Evolutionary conservation across 1,140 invertebrate species (phyloP).

Genomic region (Maconellicoccus hirsutus): DNA sequence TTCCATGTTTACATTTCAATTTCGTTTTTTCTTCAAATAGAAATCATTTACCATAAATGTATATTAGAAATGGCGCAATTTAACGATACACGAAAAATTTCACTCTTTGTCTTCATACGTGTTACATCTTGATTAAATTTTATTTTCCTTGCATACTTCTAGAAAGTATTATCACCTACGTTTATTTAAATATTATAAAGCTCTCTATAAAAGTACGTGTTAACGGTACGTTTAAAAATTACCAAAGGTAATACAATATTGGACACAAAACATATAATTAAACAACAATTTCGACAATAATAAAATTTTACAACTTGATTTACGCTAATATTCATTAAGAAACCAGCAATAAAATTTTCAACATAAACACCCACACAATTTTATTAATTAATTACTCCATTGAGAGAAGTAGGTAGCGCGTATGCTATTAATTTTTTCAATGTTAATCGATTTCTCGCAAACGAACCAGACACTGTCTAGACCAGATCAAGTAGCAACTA

Average conservation of each 20-base stretch:
- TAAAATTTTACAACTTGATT: slow-evolving; percentile 1
- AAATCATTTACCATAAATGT: too few relatives aligned
- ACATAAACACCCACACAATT: not conserved
- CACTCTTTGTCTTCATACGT: too few relatives aligned
- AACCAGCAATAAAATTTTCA: not conserved
- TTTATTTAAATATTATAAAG: not conserved
- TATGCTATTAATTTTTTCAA: not conserved
- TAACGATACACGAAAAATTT: too few relatives aligned
- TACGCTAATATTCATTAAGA: not conserved
- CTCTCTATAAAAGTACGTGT: not conserved
- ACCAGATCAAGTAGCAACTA: too few relatives aligned
- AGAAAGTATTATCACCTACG: slow-evolving; percentile 2
- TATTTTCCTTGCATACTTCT: not conserved
- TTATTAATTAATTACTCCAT: not conserved
- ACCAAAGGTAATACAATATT: slow-evolving; percentile 2
- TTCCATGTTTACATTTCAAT: too few relatives aligned
- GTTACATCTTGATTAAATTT: too few relatives aligned
- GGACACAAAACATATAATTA: not conserved
- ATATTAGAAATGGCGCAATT: too few relatives aligned
- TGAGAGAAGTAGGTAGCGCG: not conserved
- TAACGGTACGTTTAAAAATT: not conserved
- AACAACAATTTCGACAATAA: not conserved
- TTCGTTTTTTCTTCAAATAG: too few relatives aligned
- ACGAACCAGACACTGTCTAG: not conserved
- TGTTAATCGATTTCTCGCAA: not conserved